A percentile compares a stretch with the other conserved stretches of the same genome.
phyloP scores from a whole-genome alignment of 2,888 invertebrate species.

The Herminia tarsipennalis region DNA sequence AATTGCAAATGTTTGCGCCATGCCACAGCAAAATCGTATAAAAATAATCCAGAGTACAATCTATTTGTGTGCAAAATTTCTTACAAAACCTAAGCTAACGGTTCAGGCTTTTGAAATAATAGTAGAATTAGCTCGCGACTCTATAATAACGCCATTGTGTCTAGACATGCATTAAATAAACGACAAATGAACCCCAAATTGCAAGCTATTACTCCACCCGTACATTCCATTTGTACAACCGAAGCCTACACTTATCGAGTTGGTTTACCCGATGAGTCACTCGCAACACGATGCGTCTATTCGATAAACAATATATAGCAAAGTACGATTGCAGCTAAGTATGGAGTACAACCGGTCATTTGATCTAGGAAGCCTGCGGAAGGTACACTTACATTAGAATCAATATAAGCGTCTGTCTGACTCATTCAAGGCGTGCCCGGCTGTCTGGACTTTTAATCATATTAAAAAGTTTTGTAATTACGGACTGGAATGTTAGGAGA shows the following conservation, averaged over 20 bases:
- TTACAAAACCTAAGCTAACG: too few species aligned
- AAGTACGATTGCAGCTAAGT: conserved; percentile 1
- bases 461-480: conserved; percentile 3
- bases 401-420: conserved; percentile 35
- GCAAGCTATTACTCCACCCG: not conserved
- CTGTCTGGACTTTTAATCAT: conserved; percentile 13
- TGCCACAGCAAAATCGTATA: too few species aligned
- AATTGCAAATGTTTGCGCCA: too few species aligned
- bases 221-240: not conserved
- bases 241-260: conserved; percentile 7
- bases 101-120: too few species aligned
- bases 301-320: conserved; percentile 1
- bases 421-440: conserved; percentile 18
- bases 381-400: conserved; percentile 33
- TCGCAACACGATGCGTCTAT: conserved; percentile 5
- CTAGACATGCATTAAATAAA: too few species aligned
- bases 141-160: too few species aligned
- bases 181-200: too few species aligned
- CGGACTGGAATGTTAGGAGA: not conserved
- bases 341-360: conserved; percentile 30
- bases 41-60: too few species aligned
- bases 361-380: conserved; percentile 44
- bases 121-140: too few species aligned
- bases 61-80: too few species aligned
- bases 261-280: conserved; percentile 44